Evolutionary conservation across 2,888 invertebrate genomes (phyloP).

Genomic region (Drosophila leonis): DNA sequence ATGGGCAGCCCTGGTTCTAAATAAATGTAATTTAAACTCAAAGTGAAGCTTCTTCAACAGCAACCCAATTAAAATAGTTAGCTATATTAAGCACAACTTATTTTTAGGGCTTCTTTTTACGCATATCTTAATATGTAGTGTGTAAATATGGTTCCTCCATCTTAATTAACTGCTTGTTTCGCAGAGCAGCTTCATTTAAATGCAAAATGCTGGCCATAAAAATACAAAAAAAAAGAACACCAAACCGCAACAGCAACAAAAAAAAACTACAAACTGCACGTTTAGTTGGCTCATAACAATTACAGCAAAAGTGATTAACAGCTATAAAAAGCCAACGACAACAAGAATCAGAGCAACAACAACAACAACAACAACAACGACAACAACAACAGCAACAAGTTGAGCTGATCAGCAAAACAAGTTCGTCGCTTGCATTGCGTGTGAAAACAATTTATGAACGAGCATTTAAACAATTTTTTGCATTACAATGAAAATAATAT

Average conservation of each 20-base stretch:
- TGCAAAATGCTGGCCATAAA: slow-evolving; percentile 45
- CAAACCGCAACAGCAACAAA: slow-evolving; percentile 6
- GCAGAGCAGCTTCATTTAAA: slow-evolving; percentile 32
- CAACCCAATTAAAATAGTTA: slow-evolving; percentile 2
- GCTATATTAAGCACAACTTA: slow-evolving; percentile 1
- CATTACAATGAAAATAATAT: slow-evolving; percentile 46
- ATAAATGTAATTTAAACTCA: background rate
- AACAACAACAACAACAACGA: slow-evolving; percentile 24
- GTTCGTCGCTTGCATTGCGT: slow-evolving; percentile 58
- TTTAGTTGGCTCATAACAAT: slow-evolving; percentile 70
- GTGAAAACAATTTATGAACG: slow-evolving; percentile 67
- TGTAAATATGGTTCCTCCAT: background rate
- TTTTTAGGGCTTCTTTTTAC: background rate
- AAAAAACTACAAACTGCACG: slow-evolving; percentile 38
- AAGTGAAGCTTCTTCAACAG: background rate
- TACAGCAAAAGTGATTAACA: slow-evolving; percentile 67
- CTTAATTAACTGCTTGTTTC: slow-evolving; percentile 26
- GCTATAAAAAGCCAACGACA: slow-evolving; percentile 45
- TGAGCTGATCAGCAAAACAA: slow-evolving; percentile 49
- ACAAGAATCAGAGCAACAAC: slow-evolving; percentile 39
- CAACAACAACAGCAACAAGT: slow-evolving; percentile 19
- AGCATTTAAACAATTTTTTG: slow-evolving; percentile 53
- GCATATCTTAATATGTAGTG: background rate
- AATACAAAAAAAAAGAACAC: background rate
- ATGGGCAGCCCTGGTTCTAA: background rate